Percentiles rank a stretch among this genome's conserved stretches.
These are phyloP conservation scores for Cheilosia variabilis DNA, from an alignment of 2,888 invertebrate genomes.

Conservation along the genomic window DNA sequence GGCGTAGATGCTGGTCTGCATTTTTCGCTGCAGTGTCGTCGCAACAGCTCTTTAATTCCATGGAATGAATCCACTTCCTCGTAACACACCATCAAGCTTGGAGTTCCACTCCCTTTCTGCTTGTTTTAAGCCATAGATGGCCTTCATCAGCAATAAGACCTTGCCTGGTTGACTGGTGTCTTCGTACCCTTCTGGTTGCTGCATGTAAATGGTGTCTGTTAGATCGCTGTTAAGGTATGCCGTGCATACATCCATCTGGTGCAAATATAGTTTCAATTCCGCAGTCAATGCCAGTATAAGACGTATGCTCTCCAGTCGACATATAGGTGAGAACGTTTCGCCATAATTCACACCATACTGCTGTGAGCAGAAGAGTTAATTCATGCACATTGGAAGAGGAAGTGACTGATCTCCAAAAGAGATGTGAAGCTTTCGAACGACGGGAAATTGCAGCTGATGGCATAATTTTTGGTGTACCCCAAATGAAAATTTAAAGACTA, in stretches of 20 bases:
- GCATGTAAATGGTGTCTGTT: conserved; percentile 52
- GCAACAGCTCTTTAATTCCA: conserved; percentile 37
- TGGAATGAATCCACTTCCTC: conserved; percentile 20
- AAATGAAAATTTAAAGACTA: no score
- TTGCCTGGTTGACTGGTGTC: conserved; percentile 5
- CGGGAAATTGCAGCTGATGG: no score
- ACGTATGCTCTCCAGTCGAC: conserved; percentile 24
- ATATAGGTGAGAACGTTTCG: conserved; percentile 45
- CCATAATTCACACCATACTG: conserved; percentile 17
- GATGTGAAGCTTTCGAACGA: no score
- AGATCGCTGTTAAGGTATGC: conserved; percentile 51
- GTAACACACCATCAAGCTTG: conserved; percentile 19
- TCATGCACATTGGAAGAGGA: no score
- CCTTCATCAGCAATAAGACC: conserved; percentile 25
- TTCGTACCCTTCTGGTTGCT: conserved; percentile 30
- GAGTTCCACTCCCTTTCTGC: conserved; percentile 41
- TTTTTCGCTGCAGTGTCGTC: conserved; percentile 21
- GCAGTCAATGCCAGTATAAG: conserved; percentile 29
- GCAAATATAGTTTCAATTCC: conserved; percentile 36
- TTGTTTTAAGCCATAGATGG: conserved; percentile 36
- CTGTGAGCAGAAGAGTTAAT: conserved; percentile 23
- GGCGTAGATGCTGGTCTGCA: conserved; percentile 20
- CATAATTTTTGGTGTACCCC: no score
- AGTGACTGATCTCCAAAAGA: no score
- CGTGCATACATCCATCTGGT: conserved; percentile 57